Conservation (phyloP, 2,797 vertebrate genomes). For the Hyperoplus immaculatus region DNA sequence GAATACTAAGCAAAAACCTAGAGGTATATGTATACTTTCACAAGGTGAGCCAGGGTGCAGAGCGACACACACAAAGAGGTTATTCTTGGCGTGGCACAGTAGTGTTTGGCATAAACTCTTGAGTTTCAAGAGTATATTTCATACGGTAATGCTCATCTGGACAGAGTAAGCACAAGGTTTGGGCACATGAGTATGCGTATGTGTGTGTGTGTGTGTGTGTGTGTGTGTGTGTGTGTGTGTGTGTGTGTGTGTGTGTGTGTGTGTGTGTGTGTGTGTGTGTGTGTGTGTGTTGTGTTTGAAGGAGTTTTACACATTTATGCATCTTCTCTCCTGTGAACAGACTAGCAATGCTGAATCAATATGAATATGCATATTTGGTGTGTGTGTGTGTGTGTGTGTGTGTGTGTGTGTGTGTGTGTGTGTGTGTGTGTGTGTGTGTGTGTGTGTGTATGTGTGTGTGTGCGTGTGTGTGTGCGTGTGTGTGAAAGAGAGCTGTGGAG, state of each 20-base stretch:
- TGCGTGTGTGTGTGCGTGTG: slow-evolving; percentile 25
- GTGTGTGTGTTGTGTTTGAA: slow-evolving; percentile 5
- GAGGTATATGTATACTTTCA: slow-evolving; percentile 48
- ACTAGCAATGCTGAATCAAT: no score
- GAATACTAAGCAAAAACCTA: slow-evolving; percentile 71
- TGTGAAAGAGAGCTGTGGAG: slow-evolving; percentile 34
- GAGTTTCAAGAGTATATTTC: slow-evolving; percentile 45
- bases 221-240: slow-evolving; percentile 9
- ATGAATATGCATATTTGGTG: no score
- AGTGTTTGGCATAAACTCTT: slow-evolving; percentile 58
- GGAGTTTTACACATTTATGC: slow-evolving; percentile 9
- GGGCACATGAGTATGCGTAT: not conserved
- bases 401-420: slow-evolving; percentile 5
- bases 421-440: not conserved
- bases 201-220: not conserved
- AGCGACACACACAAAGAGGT: slow-evolving; percentile 71
- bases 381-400: not conserved
- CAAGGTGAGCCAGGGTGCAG: slow-evolving; percentile 78
- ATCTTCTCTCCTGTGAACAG: not conserved
- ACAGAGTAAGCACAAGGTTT: slow-evolving; percentile 31
- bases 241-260: slow-evolving; percentile 6
- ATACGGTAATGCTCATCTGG: slow-evolving; percentile 53
- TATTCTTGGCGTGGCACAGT: slow-evolving; percentile 72
- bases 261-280: not conserved
- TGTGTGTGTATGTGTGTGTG: slow-evolving; percentile 25